These are phyloP conservation scores for Dysmachus trigonus DNA, from an alignment of 2,888 invertebrate genomes.

Conservation along the genomic window DNA sequence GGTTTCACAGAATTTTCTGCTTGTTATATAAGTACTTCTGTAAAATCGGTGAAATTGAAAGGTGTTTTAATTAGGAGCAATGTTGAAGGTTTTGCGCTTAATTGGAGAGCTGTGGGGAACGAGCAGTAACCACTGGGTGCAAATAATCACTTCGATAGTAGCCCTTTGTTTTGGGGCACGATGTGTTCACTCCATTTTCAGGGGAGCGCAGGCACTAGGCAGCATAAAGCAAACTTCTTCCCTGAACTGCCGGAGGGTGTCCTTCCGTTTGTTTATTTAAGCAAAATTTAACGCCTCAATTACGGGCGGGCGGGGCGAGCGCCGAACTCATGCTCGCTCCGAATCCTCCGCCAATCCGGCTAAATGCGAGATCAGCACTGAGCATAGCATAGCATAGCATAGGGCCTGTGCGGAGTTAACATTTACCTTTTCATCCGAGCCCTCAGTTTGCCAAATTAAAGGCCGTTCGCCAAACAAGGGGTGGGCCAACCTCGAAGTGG, in stretches of 20 bases:
- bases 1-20: not conserved
- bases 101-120: not conserved
- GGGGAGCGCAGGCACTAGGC: not conserved
- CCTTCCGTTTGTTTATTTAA: not conserved
- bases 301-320: not conserved
- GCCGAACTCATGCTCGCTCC: not conserved
- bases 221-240: not conserved
- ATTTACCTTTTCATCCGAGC: not conserved
- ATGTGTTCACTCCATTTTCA: not conserved
- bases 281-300: slow-evolving; percentile 18
- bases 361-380: not conserved
- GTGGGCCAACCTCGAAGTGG: not conserved
- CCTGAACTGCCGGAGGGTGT: not conserved
- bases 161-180: not conserved
- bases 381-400: too few relatives aligned
- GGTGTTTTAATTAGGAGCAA: not conserved
- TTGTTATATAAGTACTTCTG: not conserved
- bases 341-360: not conserved
- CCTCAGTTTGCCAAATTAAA: slow-evolving; percentile 7
- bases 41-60: not conserved
- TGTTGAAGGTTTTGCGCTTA: not conserved
- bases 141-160: not conserved
- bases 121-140: not conserved
- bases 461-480: not conserved
- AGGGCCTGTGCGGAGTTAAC: not conserved